Base-by-base conservation (phyloP, 2,888 invertebrate genomes). In the Amphimallon solstitiale region DNA sequence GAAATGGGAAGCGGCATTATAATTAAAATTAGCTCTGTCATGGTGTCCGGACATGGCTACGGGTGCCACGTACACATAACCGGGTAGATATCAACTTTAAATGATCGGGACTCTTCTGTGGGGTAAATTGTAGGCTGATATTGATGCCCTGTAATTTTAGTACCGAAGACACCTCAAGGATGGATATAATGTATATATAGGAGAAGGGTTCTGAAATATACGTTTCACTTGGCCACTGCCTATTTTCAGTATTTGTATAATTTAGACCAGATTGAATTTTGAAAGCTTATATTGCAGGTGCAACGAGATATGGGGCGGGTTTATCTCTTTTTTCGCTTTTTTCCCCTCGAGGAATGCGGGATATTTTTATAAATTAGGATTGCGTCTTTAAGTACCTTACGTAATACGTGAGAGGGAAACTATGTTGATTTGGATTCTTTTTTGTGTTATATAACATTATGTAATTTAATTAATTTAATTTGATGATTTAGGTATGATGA, bases 131-230 rank as follows among this genome's bases (percentile, higher is more conserved):
- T 78, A 72, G 74, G 73, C 76, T 75, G 74, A 76, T 74, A 73
- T 70, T 67, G 68, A 71, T 69, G 77, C 78, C 79, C 78, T 80
- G 77, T 80, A 80, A 80, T 80, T 79, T 79, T 61, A 68, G 65
- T 63, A 75, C 79, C 79, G 80, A 78, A 77, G 74, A 72, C 72
- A 72, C 73, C 68, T 75, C 72, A 73, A 75, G 72, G 73, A 37
- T 51, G 10, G 17, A 21, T 38, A 17, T 3, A 5, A n/a, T 10
- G 14, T 12, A 4, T 19, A 15, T 4, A 70, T 67, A 45, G 68
- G 69, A 67, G 72, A 72, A 71, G 71, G 66, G 68, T 69, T 66
- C 71, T 71, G 73, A 72, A 71, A 72, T 71, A 72, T 68, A 73
- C 72, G 71, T 74, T 75, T 71, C 76, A 63, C 63, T 74, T 29